A percentile compares a stretch with the other conserved stretches of the same genome.
phyloP scores from a whole-genome alignment of 2,797 vertebrate species.

The Characodon lateralis region DNA sequence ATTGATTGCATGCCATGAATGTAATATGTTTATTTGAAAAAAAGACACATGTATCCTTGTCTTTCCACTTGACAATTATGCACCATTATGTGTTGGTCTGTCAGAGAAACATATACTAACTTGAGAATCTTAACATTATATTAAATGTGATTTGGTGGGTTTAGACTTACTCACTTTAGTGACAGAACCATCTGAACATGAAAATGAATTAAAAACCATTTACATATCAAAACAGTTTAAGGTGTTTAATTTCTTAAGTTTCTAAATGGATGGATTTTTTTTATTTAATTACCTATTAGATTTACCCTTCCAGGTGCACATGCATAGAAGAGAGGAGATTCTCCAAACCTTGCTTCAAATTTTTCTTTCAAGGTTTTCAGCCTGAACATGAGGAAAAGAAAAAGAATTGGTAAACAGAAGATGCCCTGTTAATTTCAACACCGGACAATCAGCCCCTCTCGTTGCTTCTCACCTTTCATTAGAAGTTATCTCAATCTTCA shows the following conservation, averaged over 20 bases:
- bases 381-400: constrained; percentile 73
- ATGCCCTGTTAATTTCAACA: neutral
- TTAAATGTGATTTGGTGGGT: neutral
- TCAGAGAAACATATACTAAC: neutral
- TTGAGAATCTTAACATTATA: neutral
- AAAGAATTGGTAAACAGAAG: neutral
- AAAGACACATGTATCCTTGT: neutral
- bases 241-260: neutral
- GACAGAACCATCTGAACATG: neutral
- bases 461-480: constrained; percentile 71
- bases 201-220: neutral
- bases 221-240: neutral
- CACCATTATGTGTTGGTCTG: neutral
- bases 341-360: constrained; percentile 89
- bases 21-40: neutral
- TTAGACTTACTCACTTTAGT: neutral
- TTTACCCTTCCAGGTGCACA: constrained; percentile 96
- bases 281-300: constrained; percentile 87
- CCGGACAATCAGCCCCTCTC: neutral
- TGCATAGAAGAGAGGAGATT: constrained; percentile 89
- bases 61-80: neutral
- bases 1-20: neutral
- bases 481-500: constrained; percentile 47
- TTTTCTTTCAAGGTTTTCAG: constrained; percentile 87
- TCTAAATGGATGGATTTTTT: no score